Conservation (phyloP, 2,888 invertebrate genomes). For the Cephus rjabovi region DNA sequence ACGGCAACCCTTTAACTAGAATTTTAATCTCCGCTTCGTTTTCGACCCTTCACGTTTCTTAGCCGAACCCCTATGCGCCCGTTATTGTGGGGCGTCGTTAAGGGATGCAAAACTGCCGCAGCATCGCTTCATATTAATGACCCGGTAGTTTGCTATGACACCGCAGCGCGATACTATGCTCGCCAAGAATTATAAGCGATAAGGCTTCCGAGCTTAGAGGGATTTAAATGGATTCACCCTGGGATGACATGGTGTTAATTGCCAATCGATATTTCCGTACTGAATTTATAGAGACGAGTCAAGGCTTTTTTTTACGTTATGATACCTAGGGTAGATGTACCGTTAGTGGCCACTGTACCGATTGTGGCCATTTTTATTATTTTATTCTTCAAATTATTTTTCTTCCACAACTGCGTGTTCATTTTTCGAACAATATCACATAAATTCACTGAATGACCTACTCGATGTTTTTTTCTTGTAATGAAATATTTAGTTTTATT, state of each 20-base stretch:
- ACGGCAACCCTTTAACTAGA: conserved; percentile 35
- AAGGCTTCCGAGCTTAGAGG: neutral
- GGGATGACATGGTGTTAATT: neutral
- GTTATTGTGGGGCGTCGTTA: conserved; percentile 36
- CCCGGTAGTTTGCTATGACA: conserved; percentile 37
- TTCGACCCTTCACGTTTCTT: conserved; percentile 27
- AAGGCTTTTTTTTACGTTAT: neutral
- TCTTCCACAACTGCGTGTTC: too few relatives aligned
- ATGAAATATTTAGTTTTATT: too few relatives aligned
- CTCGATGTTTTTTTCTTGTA: too few relatives aligned
- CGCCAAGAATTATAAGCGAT: conserved; percentile 15
- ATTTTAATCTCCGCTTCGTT: conserved; percentile 43
- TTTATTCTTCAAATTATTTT: too few relatives aligned
- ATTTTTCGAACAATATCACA: too few relatives aligned
- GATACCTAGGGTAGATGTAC: too few relatives aligned
- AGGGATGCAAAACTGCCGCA: conserved; percentile 34
- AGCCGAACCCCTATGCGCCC: conserved; percentile 30
- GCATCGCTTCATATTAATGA: conserved; percentile 41
- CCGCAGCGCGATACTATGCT: conserved; percentile 17
- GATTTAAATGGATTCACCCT: conserved; percentile 3
- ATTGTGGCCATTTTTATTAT: too few relatives aligned
- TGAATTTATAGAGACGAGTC: neutral
- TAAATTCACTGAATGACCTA: too few relatives aligned
- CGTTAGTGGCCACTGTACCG: too few relatives aligned
- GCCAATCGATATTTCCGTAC: neutral